These are phyloP conservation scores for Leptinotarsa rubiginosa DNA, from an alignment of 2,888 invertebrate genomes.

Conservation along the genomic window DNA sequence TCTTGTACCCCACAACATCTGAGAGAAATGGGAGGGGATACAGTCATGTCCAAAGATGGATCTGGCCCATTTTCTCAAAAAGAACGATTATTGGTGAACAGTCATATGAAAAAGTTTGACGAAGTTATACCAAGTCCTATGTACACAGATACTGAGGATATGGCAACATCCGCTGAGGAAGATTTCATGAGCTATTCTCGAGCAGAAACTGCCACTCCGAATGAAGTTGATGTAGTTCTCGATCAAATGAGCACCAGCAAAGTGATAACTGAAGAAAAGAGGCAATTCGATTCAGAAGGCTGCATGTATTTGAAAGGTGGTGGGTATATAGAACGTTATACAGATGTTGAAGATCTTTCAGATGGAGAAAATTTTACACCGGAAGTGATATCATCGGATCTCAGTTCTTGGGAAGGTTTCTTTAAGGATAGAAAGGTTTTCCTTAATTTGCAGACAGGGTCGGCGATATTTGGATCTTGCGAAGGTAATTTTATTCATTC, in stretches of 20 bases:
- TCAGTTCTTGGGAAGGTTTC: neutral
- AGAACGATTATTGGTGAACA: conserved; percentile 42
- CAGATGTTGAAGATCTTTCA: conserved; percentile 70
- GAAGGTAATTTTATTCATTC: conserved; percentile 42
- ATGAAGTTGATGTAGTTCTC: conserved; percentile 64
- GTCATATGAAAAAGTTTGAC: conserved; percentile 40
- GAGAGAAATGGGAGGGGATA: conserved; percentile 55
- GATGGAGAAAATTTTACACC: conserved; percentile 46
- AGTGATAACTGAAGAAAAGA: conserved; percentile 65
- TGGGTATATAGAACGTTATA: conserved; percentile 59
- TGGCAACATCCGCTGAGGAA: conserved; percentile 66
- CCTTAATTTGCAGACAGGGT: conserved; percentile 42
- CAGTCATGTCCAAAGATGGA: conserved; percentile 59
- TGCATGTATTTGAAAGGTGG: conserved; percentile 69
- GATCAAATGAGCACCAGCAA: conserved; percentile 65
- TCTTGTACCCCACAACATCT: conserved; percentile 57
- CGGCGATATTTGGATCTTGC: conserved; percentile 37
- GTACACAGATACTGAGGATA: conserved; percentile 67
- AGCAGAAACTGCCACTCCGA: conserved; percentile 60
- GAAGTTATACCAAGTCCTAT: conserved; percentile 46
- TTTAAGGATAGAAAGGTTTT: conserved; percentile 16
- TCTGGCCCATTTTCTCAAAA: conserved; percentile 55
- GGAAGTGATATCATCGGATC: neutral
- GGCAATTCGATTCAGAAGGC: conserved; percentile 67
- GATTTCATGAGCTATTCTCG: conserved; percentile 53